Conservation (phyloP, 1,140 invertebrate species). For the Trinorchestia longiramus region DNA sequence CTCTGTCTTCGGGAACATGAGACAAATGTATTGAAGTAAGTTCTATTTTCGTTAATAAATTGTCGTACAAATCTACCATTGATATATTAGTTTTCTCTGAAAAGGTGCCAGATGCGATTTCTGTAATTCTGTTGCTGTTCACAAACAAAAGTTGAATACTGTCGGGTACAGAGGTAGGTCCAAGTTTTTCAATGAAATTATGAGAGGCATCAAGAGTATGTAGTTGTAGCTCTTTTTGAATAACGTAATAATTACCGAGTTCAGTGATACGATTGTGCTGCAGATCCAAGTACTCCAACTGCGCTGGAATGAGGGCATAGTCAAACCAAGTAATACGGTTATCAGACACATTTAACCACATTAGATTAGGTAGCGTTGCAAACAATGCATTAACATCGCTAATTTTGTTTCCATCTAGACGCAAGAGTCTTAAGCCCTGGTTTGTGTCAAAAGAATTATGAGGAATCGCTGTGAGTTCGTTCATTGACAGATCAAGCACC, state of each 20-base stretch:
- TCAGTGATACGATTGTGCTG: constrained; percentile 89
- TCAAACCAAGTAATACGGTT: constrained; percentile 91
- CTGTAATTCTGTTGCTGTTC: constrained; percentile 88
- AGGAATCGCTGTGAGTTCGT: constrained; percentile 87
- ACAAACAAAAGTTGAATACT: constrained; percentile 89
- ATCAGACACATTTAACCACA: constrained; percentile 90
- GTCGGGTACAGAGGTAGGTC: constrained; percentile 85
- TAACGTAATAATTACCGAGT: constrained; percentile 86
- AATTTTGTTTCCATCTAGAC: constrained; percentile 87
- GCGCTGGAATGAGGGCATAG: constrained; percentile 87
- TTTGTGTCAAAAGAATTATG: constrained; percentile 82
- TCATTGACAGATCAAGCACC: constrained; percentile 87
- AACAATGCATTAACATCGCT: constrained; percentile 89
- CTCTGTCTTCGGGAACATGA: constrained; percentile 69
- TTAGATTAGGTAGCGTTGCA: constrained; percentile 80
- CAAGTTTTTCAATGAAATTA: constrained; percentile 85
- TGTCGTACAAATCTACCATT: constrained; percentile 89
- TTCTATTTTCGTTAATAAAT: constrained; percentile 85
- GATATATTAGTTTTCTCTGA: constrained; percentile 85
- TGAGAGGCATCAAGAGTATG: constrained; percentile 84
- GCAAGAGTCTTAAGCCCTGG: constrained; percentile 80
- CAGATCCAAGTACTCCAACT: constrained; percentile 90
- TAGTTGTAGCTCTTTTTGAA: constrained; percentile 76
- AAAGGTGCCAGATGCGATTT: constrained; percentile 86
- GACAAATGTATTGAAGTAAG: constrained; percentile 78